phyloP scores from a whole-genome alignment of 2,888 invertebrate species.

The Cataglyphis rosenhaueri region DNA sequence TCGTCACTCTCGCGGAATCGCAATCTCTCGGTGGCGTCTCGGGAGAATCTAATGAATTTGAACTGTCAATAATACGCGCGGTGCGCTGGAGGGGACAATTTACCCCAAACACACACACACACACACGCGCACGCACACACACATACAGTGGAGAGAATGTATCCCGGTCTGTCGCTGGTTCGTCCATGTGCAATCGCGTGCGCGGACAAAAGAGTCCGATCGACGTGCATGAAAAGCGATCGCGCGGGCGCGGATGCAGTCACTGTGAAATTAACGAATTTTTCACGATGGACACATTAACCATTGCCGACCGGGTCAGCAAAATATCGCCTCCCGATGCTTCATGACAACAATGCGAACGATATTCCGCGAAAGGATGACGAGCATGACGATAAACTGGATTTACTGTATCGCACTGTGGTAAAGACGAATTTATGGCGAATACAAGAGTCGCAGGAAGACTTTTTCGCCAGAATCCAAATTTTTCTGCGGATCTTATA shows the following conservation, averaged over 20 bases:
- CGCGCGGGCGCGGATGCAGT: constrained; percentile 70
- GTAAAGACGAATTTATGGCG: constrained; percentile 41
- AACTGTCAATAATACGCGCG: constrained; percentile 76
- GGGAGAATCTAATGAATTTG: constrained; percentile 78
- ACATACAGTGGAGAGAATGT: constrained; percentile 59
- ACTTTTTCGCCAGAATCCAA: neutral
- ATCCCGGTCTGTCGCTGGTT: constrained; percentile 59
- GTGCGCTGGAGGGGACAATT: constrained; percentile 57
- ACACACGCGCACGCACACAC: constrained; percentile 59
- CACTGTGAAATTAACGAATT: constrained; percentile 82
- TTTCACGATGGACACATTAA: constrained; percentile 78
- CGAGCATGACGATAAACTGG: constrained; percentile 52
- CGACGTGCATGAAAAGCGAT: constrained; percentile 49
- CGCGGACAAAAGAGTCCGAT: constrained; percentile 49
- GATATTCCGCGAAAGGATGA: constrained; percentile 57
- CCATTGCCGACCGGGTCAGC: constrained; percentile 70
- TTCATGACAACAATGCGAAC: constrained; percentile 73
- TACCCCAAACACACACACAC: constrained; percentile 53
- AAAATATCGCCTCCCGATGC: constrained; percentile 67
- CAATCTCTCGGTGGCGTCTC: constrained; percentile 53
- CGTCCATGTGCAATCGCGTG: constrained; percentile 15
- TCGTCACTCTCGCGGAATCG: constrained; percentile 39
- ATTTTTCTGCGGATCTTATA: constrained; percentile 8
- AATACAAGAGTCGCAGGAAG: constrained; percentile 17
- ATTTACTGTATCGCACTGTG: constrained; percentile 47